Evolutionary conservation across 1,140 invertebrate species (phyloP), one percentile per base, ranked within the genome.

Genomic region (Conus betulinus): DNA sequence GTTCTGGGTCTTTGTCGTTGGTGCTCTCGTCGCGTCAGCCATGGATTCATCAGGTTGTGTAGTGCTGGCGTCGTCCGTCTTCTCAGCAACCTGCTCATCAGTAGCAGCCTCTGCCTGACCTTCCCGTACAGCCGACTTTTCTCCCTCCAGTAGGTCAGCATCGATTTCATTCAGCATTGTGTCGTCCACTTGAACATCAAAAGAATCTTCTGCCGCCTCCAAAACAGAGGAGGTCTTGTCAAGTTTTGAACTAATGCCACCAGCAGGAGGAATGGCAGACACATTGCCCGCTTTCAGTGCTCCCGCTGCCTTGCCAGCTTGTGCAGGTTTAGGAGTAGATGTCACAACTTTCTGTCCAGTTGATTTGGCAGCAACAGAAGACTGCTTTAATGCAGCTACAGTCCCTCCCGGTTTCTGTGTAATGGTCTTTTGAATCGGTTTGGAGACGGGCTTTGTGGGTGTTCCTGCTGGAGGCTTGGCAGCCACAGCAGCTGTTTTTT

Each of bases 151-250:
- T 10, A 94, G 87, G 84, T 95, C 94, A 86, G 91, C 91, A 90
- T 95, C 95, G 0, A 95, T 90, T 76, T 95, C 94, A 90, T 93
- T 94, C 85, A 91, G 84, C 85, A 94, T 93, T 7, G 93, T 94
- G 85, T 95, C 95, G 89, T 94, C 94, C 51, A 94, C 93, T 89
- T 93, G 92, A 23, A 95, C 94, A 85, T 94, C 93, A 63, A 95
- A 90, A 13, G 94, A 94, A 52, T 93, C 92, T 81, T 93, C 91
- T 25, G 79, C 87, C 8, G 57, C 85, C 57, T 91, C 90, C 78
- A 87, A 85, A 25, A 84, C 82, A 57, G 86, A 76, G 67, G 89
- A 51, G 74, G 82, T 83, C 74, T 84, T 88, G 81, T 87, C 63
- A 7, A 87, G 84, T 71, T 85, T 71, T n/a, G 52, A 81, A 7